Evolutionary conservation across 2,888 invertebrate genomes (phyloP).

Genomic region (Hydroisotoma schaefferi): DNA sequence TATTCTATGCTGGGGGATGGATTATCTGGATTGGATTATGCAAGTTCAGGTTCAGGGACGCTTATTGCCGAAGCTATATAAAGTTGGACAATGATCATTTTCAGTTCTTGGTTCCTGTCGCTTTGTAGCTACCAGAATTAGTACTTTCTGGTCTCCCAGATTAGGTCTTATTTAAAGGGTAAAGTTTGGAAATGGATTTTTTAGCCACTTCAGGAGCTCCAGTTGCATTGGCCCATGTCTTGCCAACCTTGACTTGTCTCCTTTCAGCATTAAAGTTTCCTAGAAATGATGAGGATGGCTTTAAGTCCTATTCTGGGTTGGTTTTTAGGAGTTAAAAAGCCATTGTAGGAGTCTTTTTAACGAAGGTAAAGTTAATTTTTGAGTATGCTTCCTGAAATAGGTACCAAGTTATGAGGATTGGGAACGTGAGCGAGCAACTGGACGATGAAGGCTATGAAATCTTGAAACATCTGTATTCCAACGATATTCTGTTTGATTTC

Average conservation of each 20-base stretch:
- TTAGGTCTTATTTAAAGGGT: too few species aligned
- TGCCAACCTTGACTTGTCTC: conserved; percentile 45
- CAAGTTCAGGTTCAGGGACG: too few species aligned
- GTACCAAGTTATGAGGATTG: conserved; percentile 38
- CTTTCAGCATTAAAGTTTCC: conserved; percentile 25
- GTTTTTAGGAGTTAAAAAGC: background rate
- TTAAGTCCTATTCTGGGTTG: conserved; percentile 38
- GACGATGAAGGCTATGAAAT: background rate
- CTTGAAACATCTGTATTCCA: background rate
- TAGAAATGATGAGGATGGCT: conserved; percentile 8
- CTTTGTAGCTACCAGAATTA: too few species aligned
- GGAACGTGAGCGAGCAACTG: background rate
- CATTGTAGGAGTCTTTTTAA: too few species aligned
- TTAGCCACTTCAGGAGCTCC: too few species aligned
- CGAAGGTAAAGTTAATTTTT: background rate
- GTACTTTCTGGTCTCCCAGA: too few species aligned
- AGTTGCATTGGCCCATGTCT: conserved; percentile 27
- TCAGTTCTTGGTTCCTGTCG: too few species aligned
- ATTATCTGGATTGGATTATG: too few species aligned
- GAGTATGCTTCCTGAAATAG: conserved; percentile 15
- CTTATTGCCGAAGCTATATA: too few species aligned
- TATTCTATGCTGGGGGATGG: too few species aligned
- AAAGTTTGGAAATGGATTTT: too few species aligned
- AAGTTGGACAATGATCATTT: too few species aligned
- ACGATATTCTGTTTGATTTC: conserved; percentile 53